Percentiles rank a stretch among this genome's conserved stretches.
Conservation (phyloP, 2,113 vertebrate genomes). For the Odontesthes bonariensis region DNA sequence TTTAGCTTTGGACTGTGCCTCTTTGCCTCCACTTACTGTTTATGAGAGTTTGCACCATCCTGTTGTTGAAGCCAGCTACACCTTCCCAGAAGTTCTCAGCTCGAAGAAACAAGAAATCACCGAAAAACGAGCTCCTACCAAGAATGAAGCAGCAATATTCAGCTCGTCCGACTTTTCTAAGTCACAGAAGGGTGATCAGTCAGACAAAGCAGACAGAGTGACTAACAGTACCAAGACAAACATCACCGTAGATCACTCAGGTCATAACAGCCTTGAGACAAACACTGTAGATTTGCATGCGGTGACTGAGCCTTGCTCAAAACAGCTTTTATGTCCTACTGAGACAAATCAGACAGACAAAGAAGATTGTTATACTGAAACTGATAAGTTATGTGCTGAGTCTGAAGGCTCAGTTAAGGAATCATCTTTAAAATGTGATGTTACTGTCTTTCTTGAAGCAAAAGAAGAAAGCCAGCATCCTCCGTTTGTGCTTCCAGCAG, state of each 20-base stretch:
- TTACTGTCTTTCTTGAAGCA: slow-evolving; percentile 23
- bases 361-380: neutral
- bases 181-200: slow-evolving; percentile 18
- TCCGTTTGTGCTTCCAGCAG: slow-evolving; percentile 21
- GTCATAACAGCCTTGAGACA: slow-evolving; percentile 12
- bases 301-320: neutral
- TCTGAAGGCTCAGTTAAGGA: slow-evolving; percentile 18
- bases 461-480: slow-evolving; percentile 30
- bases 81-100: slow-evolving; percentile 69
- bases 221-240: slow-evolving; percentile 17
- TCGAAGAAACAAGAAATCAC: slow-evolving; percentile 54
- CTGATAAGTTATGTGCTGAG: slow-evolving; percentile 14
- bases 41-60: slow-evolving; percentile 82
- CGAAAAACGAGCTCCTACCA: slow-evolving; percentile 12
- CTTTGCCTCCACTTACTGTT: slow-evolving; percentile 81
- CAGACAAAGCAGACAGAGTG: slow-evolving; percentile 16
- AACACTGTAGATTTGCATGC: slow-evolving; percentile 31
- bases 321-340: slow-evolving; percentile 17
- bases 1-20: slow-evolving; percentile 64
- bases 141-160: slow-evolving; percentile 25
- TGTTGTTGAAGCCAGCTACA: slow-evolving; percentile 81
- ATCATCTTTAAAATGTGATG: slow-evolving; percentile 16
- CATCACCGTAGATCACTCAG: slow-evolving; percentile 27
- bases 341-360: slow-evolving; percentile 36
- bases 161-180: slow-evolving; percentile 18